Base-by-base conservation (phyloP, 2,888 invertebrate species). In the Bombyx huttoni region DNA sequence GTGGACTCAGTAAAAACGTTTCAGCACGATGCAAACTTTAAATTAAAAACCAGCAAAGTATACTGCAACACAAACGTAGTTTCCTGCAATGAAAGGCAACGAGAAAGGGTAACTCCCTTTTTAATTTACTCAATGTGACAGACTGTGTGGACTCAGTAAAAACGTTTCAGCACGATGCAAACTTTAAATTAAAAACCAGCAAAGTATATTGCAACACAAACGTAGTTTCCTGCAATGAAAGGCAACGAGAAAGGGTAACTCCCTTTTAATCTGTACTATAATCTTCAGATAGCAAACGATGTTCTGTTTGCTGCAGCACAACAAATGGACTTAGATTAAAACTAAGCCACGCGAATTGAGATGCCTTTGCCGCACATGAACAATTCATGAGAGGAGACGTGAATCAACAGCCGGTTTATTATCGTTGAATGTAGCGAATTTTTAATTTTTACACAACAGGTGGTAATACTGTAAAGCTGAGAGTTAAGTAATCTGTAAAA, bases 281-380 rank as follows among this genome's bases (percentile, higher is more conserved):
- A 40, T 40, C 40, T 40, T 40, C 12, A 10, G 40, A 40, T 40
- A 40, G 40, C 40, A 40, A 40, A 40, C 40, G 40, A 40, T 40
- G 40, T 40, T 40, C 40, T 10, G 40, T 40, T 40, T 40, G 12
- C 40, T 40, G 40, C 40, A 8, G 34, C 24, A 53, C 53, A 54
- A 58, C 56, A 62, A 60, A 63, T 64, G 60, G 60, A 63, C 66
- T 70, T 57, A 68, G 73, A 78, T 78, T 77, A 76, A 78, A 78
- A 75, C 60, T 62, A 67, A 68, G 65, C 67, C 71, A 72, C 65
- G 69, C 51, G 51, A 59, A 59, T 55, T 52, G 59, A 55, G 51
- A 50, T 56, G 55, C 49, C 51, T 57, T 53, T 52, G 40, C 45
- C 45, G 48, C 50, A n/a, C 51, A 54, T 55, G 54, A 56, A 50